These are phyloP conservation scores for Acanthosepion esculentum DNA, from an alignment of 2,888 invertebrate species.

Conservation along the genomic window DNA sequence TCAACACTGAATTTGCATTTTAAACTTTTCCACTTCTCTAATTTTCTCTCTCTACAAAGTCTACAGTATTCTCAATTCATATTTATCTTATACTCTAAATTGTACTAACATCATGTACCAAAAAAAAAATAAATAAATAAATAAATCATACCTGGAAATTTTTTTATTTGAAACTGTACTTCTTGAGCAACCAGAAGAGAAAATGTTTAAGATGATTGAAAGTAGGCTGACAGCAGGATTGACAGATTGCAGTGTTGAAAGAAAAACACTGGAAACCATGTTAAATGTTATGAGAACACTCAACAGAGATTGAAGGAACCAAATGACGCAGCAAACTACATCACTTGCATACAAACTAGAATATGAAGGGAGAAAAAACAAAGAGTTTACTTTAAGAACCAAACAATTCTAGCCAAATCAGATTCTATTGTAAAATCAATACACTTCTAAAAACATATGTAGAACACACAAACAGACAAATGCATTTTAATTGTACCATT, in stretches of 20 bases:
- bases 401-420: too few relatives aligned
- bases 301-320: conserved; percentile 50
- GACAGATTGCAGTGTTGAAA: neutral
- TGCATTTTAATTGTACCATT: too few relatives aligned
- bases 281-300: neutral
- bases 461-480: too few relatives aligned
- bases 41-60: too few relatives aligned
- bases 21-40: too few relatives aligned
- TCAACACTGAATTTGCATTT: too few relatives aligned
- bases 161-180: neutral
- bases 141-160: neutral
- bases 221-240: neutral
- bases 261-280: neutral
- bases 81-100: too few relatives aligned
- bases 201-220: neutral
- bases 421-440: too few relatives aligned
- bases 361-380: conserved; percentile 38
- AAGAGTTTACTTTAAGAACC: neutral
- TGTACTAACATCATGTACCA: too few relatives aligned
- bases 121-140: neutral
- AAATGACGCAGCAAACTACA: conserved; percentile 54
- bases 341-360: conserved; percentile 56
- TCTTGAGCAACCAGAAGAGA: neutral
- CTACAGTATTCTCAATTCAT: too few relatives aligned
- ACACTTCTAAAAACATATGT: too few relatives aligned